Percentiles rank a stretch among this genome's conserved stretches.
Evolutionary conservation across 64 coral and sea anemone genomes (phyloP).

Genomic region (Porites lutea): DNA sequence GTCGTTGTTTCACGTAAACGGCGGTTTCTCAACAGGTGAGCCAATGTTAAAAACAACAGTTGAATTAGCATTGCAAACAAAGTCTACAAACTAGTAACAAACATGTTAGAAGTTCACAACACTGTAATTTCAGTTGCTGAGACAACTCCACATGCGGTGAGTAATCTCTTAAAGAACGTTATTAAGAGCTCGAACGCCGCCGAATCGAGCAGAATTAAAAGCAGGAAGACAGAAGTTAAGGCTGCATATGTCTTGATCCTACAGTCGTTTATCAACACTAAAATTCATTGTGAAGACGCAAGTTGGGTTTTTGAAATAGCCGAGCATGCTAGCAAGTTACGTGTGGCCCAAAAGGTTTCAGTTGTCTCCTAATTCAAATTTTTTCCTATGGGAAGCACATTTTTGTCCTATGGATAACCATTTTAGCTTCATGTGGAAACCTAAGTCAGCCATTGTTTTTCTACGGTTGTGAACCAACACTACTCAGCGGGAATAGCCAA

Average conservation of each 20-base stretch:
- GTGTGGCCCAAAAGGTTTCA: neutral
- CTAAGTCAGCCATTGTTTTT: conserved; percentile 1
- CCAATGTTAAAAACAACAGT: neutral
- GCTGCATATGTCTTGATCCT: neutral
- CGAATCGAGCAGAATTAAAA: neutral
- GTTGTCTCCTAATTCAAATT: neutral
- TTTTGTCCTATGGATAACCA: neutral
- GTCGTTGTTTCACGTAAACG: neutral
- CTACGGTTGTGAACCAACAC: neutral
- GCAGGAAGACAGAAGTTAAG: neutral
- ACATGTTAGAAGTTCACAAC: neutral
- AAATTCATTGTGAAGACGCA: neutral
- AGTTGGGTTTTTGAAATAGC: neutral
- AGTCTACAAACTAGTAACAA: neutral
- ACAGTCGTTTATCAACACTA: neutral
- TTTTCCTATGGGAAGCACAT: conserved; percentile 45
- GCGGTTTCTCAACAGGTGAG: neutral
- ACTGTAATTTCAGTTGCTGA: conserved; percentile 4
- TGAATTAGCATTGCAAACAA: conserved; percentile 36
- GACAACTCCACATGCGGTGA: conserved; percentile 15
- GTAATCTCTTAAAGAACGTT: neutral
- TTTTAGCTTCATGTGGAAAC: neutral
- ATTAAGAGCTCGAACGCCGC: neutral
- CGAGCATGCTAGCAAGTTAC: neutral
- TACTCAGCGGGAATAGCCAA: neutral